Percentiles rank a stretch among this genome's conserved stretches.
Conservation (phyloP, 35 echinoderm and acorn worm genomes). For the Eucidaris tribuloides region DNA sequence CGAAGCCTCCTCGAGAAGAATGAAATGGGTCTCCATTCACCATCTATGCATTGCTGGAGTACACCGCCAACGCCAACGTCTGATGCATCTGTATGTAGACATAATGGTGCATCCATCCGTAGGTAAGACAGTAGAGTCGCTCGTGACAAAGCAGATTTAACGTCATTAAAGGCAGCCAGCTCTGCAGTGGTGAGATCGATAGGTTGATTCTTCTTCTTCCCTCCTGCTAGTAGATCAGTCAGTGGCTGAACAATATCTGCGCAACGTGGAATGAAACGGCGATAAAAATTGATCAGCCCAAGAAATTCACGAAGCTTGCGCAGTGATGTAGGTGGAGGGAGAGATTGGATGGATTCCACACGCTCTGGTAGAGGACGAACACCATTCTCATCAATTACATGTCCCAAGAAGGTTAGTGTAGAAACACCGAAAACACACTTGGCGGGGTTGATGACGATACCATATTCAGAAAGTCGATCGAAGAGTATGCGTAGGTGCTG, state of each 20-base stretch:
- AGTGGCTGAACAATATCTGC: constrained; percentile 37
- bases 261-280: constrained; percentile 52
- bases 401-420: constrained; percentile 41
- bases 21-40: constrained; percentile 14
- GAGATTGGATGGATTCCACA: constrained; percentile 23
- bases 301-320: constrained; percentile 26
- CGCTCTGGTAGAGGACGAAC: constrained; percentile 17
- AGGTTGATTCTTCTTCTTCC: background rate
- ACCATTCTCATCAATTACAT: constrained; percentile 2
- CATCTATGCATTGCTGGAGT: background rate
- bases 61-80: constrained; percentile 12
- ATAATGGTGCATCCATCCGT: background rate
- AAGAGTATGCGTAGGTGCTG: constrained; percentile 29
- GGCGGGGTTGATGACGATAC: constrained; percentile 43
- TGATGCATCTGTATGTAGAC: constrained; percentile 30
- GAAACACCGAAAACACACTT: constrained; percentile 47
- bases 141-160: constrained; percentile 24
- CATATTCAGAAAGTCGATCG: background rate
- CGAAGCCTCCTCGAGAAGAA: constrained; percentile 36
- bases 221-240: constrained; percentile 29
- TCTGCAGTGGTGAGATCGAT: background rate
- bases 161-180: background rate
- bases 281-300: constrained; percentile 56
- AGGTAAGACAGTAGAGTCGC: constrained; percentile 25
- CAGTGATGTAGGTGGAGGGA: constrained; percentile 16